These are phyloP conservation scores for Gandaritis pyraliata DNA, from an alignment of 2,888 invertebrate genomes.

Conservation along the genomic window DNA sequence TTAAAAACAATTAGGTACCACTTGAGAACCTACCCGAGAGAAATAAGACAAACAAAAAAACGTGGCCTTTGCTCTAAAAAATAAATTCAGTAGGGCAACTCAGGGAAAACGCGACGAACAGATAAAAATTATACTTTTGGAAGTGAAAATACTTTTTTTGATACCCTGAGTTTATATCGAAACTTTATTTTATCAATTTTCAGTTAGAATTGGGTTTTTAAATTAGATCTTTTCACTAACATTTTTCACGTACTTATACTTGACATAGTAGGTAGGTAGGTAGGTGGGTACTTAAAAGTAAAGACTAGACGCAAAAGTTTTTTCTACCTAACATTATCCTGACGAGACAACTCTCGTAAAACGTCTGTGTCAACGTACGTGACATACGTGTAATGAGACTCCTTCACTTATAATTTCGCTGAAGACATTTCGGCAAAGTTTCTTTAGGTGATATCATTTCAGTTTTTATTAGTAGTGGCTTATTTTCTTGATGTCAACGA, in stretches of 20 bases:
- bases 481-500: constrained; percentile 2
- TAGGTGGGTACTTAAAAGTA: constrained; percentile 14
- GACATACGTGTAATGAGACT: constrained; percentile 59
- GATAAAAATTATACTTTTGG: too few species aligned
- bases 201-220: too few species aligned
- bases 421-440: constrained; percentile 27
- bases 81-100: background rate
- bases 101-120: too few species aligned
- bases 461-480: constrained; percentile 25
- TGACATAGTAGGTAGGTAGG: too few species aligned
- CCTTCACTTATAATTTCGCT: constrained; percentile 36
- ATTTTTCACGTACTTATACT: background rate
- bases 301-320: constrained; percentile 35
- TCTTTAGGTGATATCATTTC: constrained; percentile 20
- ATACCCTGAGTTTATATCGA: too few species aligned
- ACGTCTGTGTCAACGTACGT: constrained; percentile 49
- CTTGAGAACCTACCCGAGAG: constrained; percentile 41
- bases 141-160: too few species aligned
- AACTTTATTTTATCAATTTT: too few species aligned
- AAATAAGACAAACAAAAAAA: constrained; percentile 10
- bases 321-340: constrained; percentile 26
- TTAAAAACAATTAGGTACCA: constrained; percentile 1
- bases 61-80: background rate
- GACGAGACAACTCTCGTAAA: constrained; percentile 37
- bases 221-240: background rate